Percentiles rank a stretch among this genome's conserved stretches.
Evolutionary conservation across 2,888 invertebrate genomes (phyloP).

Genomic region (Lasioglossum zephyrum): DNA sequence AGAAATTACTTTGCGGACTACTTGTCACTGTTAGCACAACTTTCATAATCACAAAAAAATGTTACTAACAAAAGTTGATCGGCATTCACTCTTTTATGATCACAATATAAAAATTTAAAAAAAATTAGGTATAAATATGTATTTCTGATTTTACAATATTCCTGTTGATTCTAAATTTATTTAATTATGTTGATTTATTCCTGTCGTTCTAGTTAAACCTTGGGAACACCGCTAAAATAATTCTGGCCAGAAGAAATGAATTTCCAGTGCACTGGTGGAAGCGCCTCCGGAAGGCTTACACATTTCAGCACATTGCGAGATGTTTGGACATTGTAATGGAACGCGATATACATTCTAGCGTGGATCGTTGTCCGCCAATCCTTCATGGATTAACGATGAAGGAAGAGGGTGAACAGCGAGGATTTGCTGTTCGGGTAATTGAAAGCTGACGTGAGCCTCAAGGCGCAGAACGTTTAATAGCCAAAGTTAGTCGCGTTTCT

Average conservation of each 20-base stretch:
- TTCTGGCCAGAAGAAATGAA: neutral
- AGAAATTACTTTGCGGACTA: too few relatives aligned
- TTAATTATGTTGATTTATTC: too few relatives aligned
- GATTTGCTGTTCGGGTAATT: conserved; percentile 77
- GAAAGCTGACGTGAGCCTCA: conserved; percentile 74
- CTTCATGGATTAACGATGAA: conserved; percentile 41
- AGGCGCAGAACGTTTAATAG: conserved; percentile 78
- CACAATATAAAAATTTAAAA: too few relatives aligned
- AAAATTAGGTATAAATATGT: too few relatives aligned
- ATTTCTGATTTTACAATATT: neutral
- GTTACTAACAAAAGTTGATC: too few relatives aligned
- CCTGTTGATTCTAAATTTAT: too few relatives aligned
- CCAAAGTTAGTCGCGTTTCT: conserved; percentile 81
- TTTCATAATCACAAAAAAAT: too few relatives aligned
- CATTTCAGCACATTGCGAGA: conserved; percentile 7
- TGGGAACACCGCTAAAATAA: too few relatives aligned
- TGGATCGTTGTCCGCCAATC: conserved; percentile 21
- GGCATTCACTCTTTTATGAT: too few relatives aligned
- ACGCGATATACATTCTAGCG: neutral
- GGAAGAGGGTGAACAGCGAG: conserved; percentile 54
- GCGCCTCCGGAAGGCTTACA: neutral
- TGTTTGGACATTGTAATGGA: conserved; percentile 8
- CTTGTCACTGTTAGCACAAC: too few relatives aligned
- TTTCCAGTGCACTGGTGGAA: neutral
- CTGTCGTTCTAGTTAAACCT: too few relatives aligned